Percentiles rank a stretch among this genome's conserved stretches.
Evolutionary conservation across 37 sponge, comb jelly and placozoan genomes (phyloP).

Genomic region (Halisarca cf. caerulea): DNA sequence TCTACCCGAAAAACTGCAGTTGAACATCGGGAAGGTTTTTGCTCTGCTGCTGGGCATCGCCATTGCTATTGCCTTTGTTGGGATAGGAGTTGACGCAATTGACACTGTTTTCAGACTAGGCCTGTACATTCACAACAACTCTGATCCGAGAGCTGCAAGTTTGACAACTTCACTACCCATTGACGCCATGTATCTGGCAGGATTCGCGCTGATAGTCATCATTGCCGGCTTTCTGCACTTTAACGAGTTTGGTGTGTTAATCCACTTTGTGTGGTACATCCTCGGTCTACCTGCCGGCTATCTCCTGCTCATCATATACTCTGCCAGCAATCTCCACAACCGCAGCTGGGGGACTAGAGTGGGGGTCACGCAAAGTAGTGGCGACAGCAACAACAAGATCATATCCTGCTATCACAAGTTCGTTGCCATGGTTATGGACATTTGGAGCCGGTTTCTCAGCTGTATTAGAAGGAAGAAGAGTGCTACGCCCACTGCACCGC

Average conservation of each 20-base stretch:
- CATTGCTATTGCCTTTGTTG: constrained; percentile 5
- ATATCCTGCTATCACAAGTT: not conserved
- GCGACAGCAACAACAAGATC: not conserved
- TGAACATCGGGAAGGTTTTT: not conserved
- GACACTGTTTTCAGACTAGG: not conserved
- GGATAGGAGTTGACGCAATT: not conserved
- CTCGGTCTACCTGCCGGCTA: constrained; percentile 86
- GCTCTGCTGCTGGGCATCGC: not conserved
- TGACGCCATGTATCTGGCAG: constrained; percentile 40
- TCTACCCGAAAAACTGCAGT: not conserved
- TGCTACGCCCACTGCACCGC: not conserved
- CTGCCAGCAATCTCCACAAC: constrained; percentile 76
- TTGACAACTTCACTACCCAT: not conserved
- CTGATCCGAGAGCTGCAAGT: not conserved
- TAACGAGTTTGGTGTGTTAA: constrained; percentile 45
- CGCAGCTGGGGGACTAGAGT: constrained; percentile 92
- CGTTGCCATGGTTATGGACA: not conserved
- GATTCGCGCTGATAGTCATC: constrained; percentile 43
- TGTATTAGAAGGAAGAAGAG: not conserved
- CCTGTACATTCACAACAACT: no score
- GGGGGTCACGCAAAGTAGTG: not conserved
- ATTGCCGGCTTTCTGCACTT: constrained; percentile 72
- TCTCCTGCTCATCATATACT: constrained; percentile 82
- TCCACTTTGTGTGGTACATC: constrained; percentile 80
- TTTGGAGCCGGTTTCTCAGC: not conserved